These are phyloP conservation scores for Zaprionus gabonicus DNA, from an alignment of 1,140 invertebrate species.

Conservation along the genomic window DNA sequence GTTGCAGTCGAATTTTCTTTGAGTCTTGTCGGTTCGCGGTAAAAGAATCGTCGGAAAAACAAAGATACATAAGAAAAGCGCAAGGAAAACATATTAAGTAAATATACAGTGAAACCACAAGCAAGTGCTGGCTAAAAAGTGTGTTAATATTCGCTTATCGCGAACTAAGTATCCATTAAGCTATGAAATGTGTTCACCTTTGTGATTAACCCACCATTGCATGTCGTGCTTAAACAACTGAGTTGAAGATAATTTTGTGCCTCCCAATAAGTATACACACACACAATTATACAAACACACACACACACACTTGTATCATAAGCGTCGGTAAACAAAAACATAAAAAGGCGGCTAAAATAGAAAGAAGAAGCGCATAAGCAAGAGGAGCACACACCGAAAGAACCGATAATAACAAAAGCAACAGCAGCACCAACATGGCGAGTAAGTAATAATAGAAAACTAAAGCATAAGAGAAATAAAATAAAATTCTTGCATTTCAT, in stretches of 20 bases:
- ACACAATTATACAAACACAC: neutral
- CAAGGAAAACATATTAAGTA: conserved; percentile 18
- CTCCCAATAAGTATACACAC: conserved; percentile 54
- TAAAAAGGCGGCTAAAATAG: conserved; percentile 37
- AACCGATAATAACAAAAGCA: conserved; percentile 25
- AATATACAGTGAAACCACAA: conserved; percentile 15
- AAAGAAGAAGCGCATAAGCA: conserved; percentile 18
- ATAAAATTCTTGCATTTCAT: conserved; percentile 39
- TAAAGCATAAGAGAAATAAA: conserved; percentile 31
- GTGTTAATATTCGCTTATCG: neutral
- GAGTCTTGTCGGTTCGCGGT: conserved; percentile 29
- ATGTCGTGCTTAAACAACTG: conserved; percentile 30
- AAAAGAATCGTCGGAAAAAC: neutral
- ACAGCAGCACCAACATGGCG: conserved; percentile 70
- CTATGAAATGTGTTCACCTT: conserved; percentile 69
- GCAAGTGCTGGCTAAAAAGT: neutral
- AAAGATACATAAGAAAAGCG: conserved; percentile 13
- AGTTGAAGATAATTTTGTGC: conserved; percentile 35
- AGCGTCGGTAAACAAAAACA: conserved; percentile 29
- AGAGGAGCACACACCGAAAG: neutral
- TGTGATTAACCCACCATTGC: conserved; percentile 42
- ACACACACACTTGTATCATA: conserved; percentile 33
- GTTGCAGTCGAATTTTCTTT: conserved; percentile 44
- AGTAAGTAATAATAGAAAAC: conserved; percentile 71
- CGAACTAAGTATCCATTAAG: conserved; percentile 27